A percentile compares a stretch with the other conserved stretches of the same genome.
phyloP scores from a whole-genome alignment of 2,888 invertebrate genomes.

The Dasysyrphus tricinctus region DNA sequence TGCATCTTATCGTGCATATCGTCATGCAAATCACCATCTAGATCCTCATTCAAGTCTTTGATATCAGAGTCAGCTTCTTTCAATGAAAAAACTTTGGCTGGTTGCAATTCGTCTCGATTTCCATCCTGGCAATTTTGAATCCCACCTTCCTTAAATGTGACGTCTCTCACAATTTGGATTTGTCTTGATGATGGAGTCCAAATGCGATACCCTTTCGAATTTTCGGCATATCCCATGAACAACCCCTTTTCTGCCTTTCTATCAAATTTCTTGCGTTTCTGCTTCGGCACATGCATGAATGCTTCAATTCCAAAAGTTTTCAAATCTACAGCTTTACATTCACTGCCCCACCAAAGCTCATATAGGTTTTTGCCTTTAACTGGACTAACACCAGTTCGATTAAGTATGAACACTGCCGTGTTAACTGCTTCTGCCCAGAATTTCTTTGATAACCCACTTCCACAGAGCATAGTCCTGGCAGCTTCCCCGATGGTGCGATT shows the following conservation, averaged over 20 bases:
- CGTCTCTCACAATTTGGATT: constrained; percentile 47
- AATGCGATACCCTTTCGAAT: constrained; percentile 77
- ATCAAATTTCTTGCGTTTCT: constrained; percentile 78
- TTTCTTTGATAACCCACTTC: constrained; percentile 66
- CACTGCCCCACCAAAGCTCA: constrained; percentile 76
- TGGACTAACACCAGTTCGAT: constrained; percentile 55
- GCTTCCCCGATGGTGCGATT: constrained; percentile 72
- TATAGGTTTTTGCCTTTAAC: constrained; percentile 77
- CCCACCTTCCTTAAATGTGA: constrained; percentile 40
- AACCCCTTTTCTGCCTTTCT: constrained; percentile 75
- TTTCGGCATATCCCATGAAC: constrained; percentile 78
- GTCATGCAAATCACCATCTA: not conserved
- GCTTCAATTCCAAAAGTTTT: constrained; percentile 80
- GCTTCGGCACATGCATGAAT: constrained; percentile 79
- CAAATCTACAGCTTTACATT: constrained; percentile 17
- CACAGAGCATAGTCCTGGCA: constrained; percentile 61
- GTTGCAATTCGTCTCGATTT: not conserved
- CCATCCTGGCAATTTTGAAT: not conserved
- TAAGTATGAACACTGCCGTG: constrained; percentile 76
- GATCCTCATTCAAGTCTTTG: no score
- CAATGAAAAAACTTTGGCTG: not conserved
- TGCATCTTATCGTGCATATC: not conserved
- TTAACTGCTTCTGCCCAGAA: constrained; percentile 81
- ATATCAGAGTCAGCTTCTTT: not conserved
- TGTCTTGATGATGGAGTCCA: constrained; percentile 37